Evolutionary conservation across 2,888 invertebrate species (phyloP), one percentile per base, ranked within the genome.

Genomic region (Leptinotarsa haldemani): DNA sequence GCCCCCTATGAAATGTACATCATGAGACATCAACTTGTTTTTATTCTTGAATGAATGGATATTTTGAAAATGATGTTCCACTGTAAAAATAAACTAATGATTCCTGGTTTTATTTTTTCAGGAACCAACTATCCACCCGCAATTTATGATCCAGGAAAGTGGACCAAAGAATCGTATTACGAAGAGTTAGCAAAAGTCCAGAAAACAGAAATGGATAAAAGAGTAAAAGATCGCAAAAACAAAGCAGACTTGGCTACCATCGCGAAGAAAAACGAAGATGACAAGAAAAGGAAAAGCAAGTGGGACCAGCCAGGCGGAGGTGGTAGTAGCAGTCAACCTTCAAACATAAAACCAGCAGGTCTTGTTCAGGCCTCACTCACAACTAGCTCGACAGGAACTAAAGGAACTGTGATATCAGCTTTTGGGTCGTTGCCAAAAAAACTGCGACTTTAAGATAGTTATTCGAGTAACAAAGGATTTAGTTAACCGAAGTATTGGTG

Each of bases 101-200:
- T 9, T 40, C 9, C 40, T 40, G 40, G 2, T 40, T 40, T 9
- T 40, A 40, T 40, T 40, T 40, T 83, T 83, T 22, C 69, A 86
- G 86, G 98, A 70, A 97, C 98, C 47, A 98, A 98, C 88, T 99
- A 97, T 88, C 96, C 97, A 0, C 94, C 96, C 71, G 94, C 96
- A 82, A 93, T 97, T 68, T 98, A 97, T 87, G 97, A 99, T 88
- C 97, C 98, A 0, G 89, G 95, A 77, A 93, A 94, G 80, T 98
- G 97, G 97, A 94, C 93, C 13, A 94, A 95, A 82, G 96, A 97
- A 83, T 97, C 97, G 0, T 97, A 92, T 84, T 98, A 97, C 87
- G 98, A 98, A 86, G 96, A 97, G 83, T 88, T 98, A 76, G 95
- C 97, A 0, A 93, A 94, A 82, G 93, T 94, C 0, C 98, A 98